Evolutionary conservation across 92 coral and sea anemone genomes (phyloP), one percentile per base, ranked within the genome.

Genomic region (Palythoa grandiflora): DNA sequence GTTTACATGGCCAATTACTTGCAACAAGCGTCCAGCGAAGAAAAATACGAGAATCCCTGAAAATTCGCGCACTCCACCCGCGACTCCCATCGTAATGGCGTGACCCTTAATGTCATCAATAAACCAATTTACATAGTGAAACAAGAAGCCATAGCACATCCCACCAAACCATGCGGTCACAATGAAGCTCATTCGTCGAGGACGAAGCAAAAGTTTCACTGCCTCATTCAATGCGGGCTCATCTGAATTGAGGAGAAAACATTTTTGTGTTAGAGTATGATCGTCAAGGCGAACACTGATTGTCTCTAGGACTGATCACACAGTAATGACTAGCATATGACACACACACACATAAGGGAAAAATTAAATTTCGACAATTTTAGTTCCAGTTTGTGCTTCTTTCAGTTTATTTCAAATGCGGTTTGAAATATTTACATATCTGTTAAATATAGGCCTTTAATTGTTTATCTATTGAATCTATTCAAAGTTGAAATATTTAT

Each of bases 81-180:
- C 97, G 19, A 95, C 95, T 6, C 98, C 99, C 99, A 97, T 97
- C 12, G 90, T 87, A 1, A 93, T 16, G 38, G 97, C 88, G 10
- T 96, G 83, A 9, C 99, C 99, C 16, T 93, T 91, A 11, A 90
- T 83, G 84, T 96, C 98, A 71, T 97, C 99, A 40, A 97, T 93
- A 77, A 80, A 93, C 99, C 99, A 97, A 92, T 95, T 95, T 37
- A 97, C 98, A 39, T 95, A 97, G 75, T 97, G 98, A 70, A 97
- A 92, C 65, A 97, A 88, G 60, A 95, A 94, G 10, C 99, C 99
- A 50, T 88, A 94, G 77, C 99, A 95, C 66, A 93, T 88, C 55
- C 99, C 99, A 15, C 95, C 93, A 85, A 94, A 97, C 52, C 93
- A 88, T 13, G 96, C 92, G 39, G 94, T 91, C 72, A 91, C 70